Base-by-base conservation (phyloP, 2,797 vertebrate genomes). In the Epinephelus coioides region DNA sequence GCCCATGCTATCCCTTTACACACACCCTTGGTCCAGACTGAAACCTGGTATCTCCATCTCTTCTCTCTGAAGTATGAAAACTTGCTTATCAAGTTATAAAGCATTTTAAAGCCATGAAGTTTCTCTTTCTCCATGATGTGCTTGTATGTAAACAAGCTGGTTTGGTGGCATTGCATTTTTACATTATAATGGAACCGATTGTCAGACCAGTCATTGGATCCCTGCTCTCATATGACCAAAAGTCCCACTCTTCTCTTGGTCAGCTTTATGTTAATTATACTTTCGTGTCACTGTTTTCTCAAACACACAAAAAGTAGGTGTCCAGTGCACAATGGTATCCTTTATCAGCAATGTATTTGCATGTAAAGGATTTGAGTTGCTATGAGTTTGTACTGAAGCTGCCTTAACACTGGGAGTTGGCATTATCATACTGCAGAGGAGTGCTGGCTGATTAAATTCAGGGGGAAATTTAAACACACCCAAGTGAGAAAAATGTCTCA, bases 151-250 rank as follows among this genome's bases (percentile, higher is more conserved):
- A 55, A 4, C 0, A 8, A 71, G 53, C 76, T 65, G 74, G 81
- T 78, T 84, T 65, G 67, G 25, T 71, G 27, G 51, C 57, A 63
- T 64, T 54, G 3, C 5, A 19, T n/a, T 57, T 44, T 49, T 2
- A 27, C 15, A 8, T 13, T 18, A 0, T 15, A 23, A 21, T 38
- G 0, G 6, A 18, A 19, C 11, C 21, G 2, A 10, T 25, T 44
- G 38, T 7, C 11, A 72, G 53, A 61, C n/a, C 14, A n/a, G 12
- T n/a, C 12, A 49, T 6, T 5, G 27, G 6, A 11, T 53, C 9
- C 13, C 44, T 47, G 6, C 40, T 21, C n/a, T 63, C 13, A n/a
- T 5, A n/a, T n/a, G 8, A 50, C 1, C n/a, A 11, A 43, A 25
- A 3, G 15, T n/a, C 6, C 2, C 19, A 67, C 4, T 34, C 1